phyloP scores from a whole-genome alignment of 37 sponge, comb jelly and placozoan species.

The Ianthella basta region DNA sequence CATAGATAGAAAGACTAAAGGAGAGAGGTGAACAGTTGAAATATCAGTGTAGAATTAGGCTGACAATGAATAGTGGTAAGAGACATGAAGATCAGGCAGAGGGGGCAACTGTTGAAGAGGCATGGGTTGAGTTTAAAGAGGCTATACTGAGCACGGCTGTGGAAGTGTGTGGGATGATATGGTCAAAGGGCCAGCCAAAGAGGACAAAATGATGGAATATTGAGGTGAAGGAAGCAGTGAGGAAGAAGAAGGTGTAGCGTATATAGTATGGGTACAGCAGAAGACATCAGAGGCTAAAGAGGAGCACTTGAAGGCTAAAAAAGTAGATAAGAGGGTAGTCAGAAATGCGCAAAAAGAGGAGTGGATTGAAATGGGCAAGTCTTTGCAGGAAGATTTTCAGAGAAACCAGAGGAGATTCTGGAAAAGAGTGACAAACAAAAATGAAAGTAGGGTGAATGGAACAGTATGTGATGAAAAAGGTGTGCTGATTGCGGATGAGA shows the following conservation, averaged over 20 bases:
- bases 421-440: not conserved
- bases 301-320: not conserved
- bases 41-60: too few relatives aligned
- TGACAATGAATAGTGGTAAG: too few relatives aligned
- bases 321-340: not conserved
- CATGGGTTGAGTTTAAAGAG: too few relatives aligned
- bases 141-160: too few relatives aligned
- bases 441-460: not conserved
- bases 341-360: constrained; percentile 16
- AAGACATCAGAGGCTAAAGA: constrained; percentile 16
- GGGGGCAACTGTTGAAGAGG: too few relatives aligned
- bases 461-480: not conserved
- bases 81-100: too few relatives aligned
- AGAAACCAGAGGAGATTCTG: constrained; percentile 7
- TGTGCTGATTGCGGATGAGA: not conserved
- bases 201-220: too few relatives aligned
- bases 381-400: not conserved
- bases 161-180: too few relatives aligned
- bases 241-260: constrained; percentile 14
- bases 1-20: too few relatives aligned
- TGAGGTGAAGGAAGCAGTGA: too few relatives aligned
- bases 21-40: too few relatives aligned
- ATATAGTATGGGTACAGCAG: not conserved
- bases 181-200: too few relatives aligned
- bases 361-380: not conserved